Evolutionary conservation across 2,888 invertebrate genomes (phyloP).

Genomic region (Cosmia pyralina): DNA sequence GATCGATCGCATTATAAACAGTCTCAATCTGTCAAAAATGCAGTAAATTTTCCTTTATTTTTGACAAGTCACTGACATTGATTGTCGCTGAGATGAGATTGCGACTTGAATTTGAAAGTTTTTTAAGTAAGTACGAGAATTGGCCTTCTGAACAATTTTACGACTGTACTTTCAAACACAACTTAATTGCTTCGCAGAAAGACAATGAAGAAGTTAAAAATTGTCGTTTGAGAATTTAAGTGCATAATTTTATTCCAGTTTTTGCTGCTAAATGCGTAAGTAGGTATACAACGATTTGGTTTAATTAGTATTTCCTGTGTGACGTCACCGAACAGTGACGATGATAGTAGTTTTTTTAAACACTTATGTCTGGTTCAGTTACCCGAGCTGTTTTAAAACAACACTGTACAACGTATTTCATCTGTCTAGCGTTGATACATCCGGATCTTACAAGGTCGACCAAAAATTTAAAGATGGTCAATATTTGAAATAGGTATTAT

Average conservation of each 20-base stretch:
- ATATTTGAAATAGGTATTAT: neutral
- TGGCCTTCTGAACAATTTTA: neutral
- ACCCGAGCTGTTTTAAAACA: neutral
- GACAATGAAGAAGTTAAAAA: neutral
- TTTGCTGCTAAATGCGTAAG: neutral
- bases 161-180: neutral
- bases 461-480: neutral
- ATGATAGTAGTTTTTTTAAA: neutral
- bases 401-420: neutral
- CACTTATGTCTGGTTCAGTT: neutral
- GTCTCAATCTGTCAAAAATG: neutral
- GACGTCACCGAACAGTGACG: neutral
- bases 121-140: neutral
- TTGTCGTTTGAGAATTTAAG: neutral
- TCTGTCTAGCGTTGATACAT: constrained; percentile 8
- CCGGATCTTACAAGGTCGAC: constrained; percentile 9
- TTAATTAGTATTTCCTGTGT: too few species aligned
- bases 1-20: too few species aligned
- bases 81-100: neutral
- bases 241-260: neutral
- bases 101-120: neutral
- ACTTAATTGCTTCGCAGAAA: neutral
- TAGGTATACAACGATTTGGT: too few species aligned
- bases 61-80: neutral
- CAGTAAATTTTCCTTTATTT: neutral